Evolutionary conservation across 2,888 invertebrate genomes (phyloP).

Genomic region (Epicampocera succincta): DNA sequence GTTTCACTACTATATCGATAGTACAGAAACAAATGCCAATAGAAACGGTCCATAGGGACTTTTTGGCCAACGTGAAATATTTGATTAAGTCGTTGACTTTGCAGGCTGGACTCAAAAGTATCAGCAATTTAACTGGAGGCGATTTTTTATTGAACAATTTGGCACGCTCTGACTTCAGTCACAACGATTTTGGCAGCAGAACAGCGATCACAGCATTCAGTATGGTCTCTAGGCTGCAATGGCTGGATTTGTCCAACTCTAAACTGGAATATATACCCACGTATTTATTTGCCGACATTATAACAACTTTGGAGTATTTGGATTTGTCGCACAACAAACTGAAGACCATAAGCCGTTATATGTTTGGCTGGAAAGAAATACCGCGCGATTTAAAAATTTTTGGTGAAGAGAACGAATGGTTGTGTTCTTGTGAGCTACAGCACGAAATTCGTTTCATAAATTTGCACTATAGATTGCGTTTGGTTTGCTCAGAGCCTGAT

Average conservation of each 20-base stretch:
- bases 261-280: slow-evolving; percentile 73
- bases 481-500: slow-evolving; percentile 72
- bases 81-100: slow-evolving; percentile 73
- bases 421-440: slow-evolving; percentile 74
- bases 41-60: slow-evolving; percentile 65
- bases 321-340: slow-evolving; percentile 76
- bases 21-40: slow-evolving; percentile 71
- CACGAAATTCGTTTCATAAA: slow-evolving; percentile 71
- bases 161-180: slow-evolving; percentile 73
- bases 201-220: slow-evolving; percentile 70
- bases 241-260: slow-evolving; percentile 73
- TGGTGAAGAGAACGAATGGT: slow-evolving; percentile 74
- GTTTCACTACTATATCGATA: slow-evolving; percentile 71
- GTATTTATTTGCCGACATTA: slow-evolving; percentile 73
- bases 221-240: slow-evolving; percentile 74
- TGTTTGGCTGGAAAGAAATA: slow-evolving; percentile 73
- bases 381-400: slow-evolving; percentile 68
- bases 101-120: slow-evolving; percentile 71
- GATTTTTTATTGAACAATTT: slow-evolving; percentile 73
- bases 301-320: slow-evolving; percentile 71
- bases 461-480: slow-evolving; percentile 7
- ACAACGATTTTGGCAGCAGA: slow-evolving; percentile 73
- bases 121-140: slow-evolving; percentile 73
- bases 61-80: slow-evolving; percentile 73
- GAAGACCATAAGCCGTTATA: slow-evolving; percentile 67